Base-by-base conservation (phyloP, 2,888 invertebrate species). In the Drosophila rubida region DNA sequence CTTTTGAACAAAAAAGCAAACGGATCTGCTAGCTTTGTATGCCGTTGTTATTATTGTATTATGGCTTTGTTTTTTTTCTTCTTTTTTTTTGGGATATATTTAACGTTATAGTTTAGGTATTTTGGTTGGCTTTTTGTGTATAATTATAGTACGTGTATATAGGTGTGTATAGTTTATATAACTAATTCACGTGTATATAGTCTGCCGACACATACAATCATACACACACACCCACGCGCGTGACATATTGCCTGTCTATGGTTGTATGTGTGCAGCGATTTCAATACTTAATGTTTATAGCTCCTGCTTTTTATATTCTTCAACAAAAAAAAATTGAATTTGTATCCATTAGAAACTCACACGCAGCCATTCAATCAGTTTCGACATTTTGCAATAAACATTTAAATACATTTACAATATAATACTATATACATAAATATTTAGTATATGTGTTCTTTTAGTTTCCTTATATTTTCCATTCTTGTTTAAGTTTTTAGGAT, bases 341-440 rank as follows among this genome's bases (percentile, higher is more conserved):
- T 19, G 11, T 37, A 49, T 32, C 42, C 57, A 50, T 49, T 44
- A 42, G 45, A 59, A 62, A 32, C 27, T 50, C 22, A 44, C 57
- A 57, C 61, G 64, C 68, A 77, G 53, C 59, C 70, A 42, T 54
- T 54, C 37, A 60, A 65, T 63, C 75, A 66, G 57, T 70, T 69
- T 54, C 14, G 16, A 68, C 61, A 64, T 53, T 61, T 66, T 58
- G 60, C 62, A 64, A 68, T 72, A 61, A 76, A 76, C 77, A 78
- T 81, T 57, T 50, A 69, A 54, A 42, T 75, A 73, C 50, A 69
- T 69, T 9, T 64, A 50, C 55, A 50, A 11, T 64, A 50, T 59
- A 50, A 45, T 63, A 35, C 30, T 77, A 59, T 76, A 19, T 72
- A 76, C 58, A 75, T 50, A 67, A 55, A 54, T 61, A 61, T 48